Conservation (phyloP, 2,888 invertebrate species). For the Meloe dianella region DNA sequence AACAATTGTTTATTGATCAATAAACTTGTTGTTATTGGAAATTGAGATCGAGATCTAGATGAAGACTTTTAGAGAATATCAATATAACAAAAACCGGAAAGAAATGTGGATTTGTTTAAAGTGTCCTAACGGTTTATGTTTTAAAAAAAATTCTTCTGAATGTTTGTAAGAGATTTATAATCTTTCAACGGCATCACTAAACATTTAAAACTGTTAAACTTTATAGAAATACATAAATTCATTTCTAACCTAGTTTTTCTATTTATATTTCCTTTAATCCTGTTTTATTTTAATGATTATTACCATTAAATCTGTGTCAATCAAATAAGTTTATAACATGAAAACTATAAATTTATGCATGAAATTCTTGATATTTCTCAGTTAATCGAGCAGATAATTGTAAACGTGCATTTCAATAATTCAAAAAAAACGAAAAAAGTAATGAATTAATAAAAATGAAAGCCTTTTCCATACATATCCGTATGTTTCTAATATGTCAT, state of each 20-base stretch:
- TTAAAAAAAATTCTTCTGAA: no score
- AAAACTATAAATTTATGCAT: constrained; percentile 4
- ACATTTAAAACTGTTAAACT: background rate
- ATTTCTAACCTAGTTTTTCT: background rate
- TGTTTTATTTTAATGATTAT: background rate
- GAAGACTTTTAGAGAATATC: no score
- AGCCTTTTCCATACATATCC: background rate
- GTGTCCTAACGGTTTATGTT: no score
- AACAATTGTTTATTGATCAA: no score
- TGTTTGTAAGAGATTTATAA: background rate
- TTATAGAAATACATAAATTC: background rate
- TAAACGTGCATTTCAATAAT: background rate
- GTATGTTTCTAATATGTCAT: background rate
- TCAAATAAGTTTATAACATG: background rate
- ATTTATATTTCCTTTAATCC: background rate
- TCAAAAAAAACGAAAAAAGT: background rate
- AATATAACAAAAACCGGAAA: no score
- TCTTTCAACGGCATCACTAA: background rate
- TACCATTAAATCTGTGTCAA: background rate
- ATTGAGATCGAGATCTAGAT: no score
- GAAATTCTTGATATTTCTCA: background rate
- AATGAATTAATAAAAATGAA: background rate
- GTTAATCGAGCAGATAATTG: background rate
- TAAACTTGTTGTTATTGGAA: no score
- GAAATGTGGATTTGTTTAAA: no score